Evolutionary conservation across 2,888 invertebrate species (phyloP), one percentile per base, ranked within the genome.

Genomic region (Chirona hameri): DNA sequence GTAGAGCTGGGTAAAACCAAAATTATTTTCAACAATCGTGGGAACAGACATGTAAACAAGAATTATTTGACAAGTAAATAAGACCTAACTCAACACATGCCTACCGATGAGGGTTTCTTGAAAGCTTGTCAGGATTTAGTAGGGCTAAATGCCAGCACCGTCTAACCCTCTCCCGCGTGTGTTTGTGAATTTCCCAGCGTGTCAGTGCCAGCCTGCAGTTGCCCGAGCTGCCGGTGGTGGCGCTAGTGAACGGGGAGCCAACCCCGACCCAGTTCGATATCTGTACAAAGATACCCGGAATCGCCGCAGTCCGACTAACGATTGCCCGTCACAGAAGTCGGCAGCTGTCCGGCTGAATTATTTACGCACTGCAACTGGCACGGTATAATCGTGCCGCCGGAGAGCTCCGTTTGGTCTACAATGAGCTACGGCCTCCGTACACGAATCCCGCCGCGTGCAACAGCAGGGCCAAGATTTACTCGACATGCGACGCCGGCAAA

Each of bases 401-500:
- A 76, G 18, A 24, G 76, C 18, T 24, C 39, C 39, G 46, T 76
- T 76, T 76, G 76, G 76, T 24, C 76, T 39, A 3, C 4, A 24
- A 15, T 76, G 24, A 65, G 76, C 39, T 76, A 46, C 39, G 24
- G 15, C 12, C 7, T 24, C 46, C 7, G 76, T 21, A 76, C 76
- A 76, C 76, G 76, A n/a, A 15, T 12, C 76, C 39, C 12, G 76
- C 46, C 76, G 76, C 24, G 76, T 24, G 76, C 24, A 76, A 76
- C 21, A 46, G 76, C 76, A 24, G 21, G 10, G 27, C 15, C 46
- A 46, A 39, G 76, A 76, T 76, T 76, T 76, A 76, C 76, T 76
- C 76, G 76, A 76, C 76, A 76, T 76, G 76, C 21, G 14, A 24
- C 46, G 39, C 21, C 14, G 46, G 76, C 76, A 76, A 76, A 76